Conservation (phyloP, 1,140 invertebrate species). For the Eueides isabella region DNA sequence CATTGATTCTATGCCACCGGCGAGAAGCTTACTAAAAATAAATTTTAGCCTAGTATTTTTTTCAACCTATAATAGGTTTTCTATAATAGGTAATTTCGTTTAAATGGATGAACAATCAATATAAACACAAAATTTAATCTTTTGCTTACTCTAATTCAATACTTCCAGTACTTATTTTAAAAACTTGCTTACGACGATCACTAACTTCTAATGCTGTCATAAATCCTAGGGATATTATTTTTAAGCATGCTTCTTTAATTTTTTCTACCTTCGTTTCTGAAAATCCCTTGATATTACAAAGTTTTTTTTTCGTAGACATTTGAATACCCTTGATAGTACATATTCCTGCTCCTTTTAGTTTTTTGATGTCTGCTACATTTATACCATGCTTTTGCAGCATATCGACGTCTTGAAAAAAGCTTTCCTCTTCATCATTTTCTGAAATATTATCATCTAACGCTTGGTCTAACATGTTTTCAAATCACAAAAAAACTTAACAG, state of each 20-base stretch:
- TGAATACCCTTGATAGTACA: slow-evolving; percentile 92
- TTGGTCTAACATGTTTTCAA: slow-evolving; percentile 64
- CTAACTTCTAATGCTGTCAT: slow-evolving; percentile 89
- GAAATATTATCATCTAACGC: slow-evolving; percentile 69
- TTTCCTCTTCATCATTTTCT: slow-evolving; percentile 81
- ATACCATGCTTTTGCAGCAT: slow-evolving; percentile 82
- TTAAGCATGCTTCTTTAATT: slow-evolving; percentile 89
- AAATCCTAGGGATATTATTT: slow-evolving; percentile 85
- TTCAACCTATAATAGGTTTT: no score
- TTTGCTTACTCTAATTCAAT: slow-evolving; percentile 86
- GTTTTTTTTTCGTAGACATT: slow-evolving; percentile 90
- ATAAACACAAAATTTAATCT: not conserved
- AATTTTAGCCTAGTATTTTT: not conserved
- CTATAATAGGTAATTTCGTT: no score
- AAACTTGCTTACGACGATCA: slow-evolving; percentile 87
- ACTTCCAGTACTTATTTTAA: slow-evolving; percentile 89
- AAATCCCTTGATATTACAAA: slow-evolving; percentile 89
- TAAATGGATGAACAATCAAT: not conserved
- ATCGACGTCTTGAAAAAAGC: slow-evolving; percentile 83
- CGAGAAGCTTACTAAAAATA: slow-evolving; percentile 86
- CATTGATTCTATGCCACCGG: slow-evolving; percentile 94
- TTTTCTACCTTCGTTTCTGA: slow-evolving; percentile 92
- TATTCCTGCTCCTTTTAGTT: slow-evolving; percentile 89
- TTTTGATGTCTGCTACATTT: slow-evolving; percentile 87
- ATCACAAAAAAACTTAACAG: slow-evolving; percentile 12